Base-by-base conservation (phyloP, 2,797 vertebrate genomes). In the Heteromormyrus szaboi region DNA sequence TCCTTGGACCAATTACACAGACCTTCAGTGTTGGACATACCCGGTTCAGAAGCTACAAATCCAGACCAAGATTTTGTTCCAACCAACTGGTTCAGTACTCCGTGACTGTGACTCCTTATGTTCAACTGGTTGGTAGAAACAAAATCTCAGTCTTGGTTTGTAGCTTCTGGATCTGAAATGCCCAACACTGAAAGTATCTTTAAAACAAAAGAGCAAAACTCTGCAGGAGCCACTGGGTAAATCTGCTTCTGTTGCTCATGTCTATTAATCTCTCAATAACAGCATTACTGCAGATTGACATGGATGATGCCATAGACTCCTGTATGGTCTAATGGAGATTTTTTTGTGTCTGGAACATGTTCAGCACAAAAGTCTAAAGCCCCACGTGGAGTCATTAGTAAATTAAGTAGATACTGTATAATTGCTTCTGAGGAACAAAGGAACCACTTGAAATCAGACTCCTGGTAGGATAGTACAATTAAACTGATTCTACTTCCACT, bases 361-460 rank as follows among this genome's bases (percentile, higher is more conserved):
- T 44, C 72, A 79, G 72, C 46, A 84, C 44, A 84, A 4, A 84
- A 50, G 22, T 84, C 3, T 84, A 11, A 79, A 79, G 17, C 72
- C 37, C 33, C 33, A 14, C 0, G n/a, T 84, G 81, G 7, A 12
- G 22, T 84, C 46, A 84, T 84, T 44, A 84, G 46, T 84, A 25
- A 48, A 84, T 22, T 9, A 84, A 9, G n/a, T 50, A 37, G 41
- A 68, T 68, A 68, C 25, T 8, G 54, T 59, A 29, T 41, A 65
- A 44, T 62, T 56, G 37, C 8, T 62, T 87, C 37, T 41, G 37
- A 19, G 56, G 56, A 62, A 87, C 17, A 87, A 65, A 25, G 65
- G 37, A 51, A 76, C 17, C 29, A 53, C 68, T 54, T 88, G 65
- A 81, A 88, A 88, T 88, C 87, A 53, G 50, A 29, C 59, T 65